Evolutionary conservation across 2,113 vertebrate species (phyloP).

Genomic region (Tenebrosternarchus preto): DNA sequence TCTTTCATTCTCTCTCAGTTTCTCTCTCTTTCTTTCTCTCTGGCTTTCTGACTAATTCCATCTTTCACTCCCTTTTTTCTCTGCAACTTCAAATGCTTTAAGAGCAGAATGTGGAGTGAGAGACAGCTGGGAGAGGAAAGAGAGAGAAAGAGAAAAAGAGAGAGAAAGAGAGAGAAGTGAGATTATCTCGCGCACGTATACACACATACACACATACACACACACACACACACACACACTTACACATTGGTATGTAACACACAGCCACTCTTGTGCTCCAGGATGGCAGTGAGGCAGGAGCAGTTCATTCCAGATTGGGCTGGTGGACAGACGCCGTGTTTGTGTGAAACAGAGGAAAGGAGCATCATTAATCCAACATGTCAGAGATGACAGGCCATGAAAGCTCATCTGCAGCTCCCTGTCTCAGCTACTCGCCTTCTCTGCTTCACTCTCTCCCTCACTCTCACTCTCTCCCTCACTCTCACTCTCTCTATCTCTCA

Average conservation of each 20-base stretch:
- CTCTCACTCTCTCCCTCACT: not conserved
- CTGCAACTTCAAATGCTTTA: constrained; percentile 52
- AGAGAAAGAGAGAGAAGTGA: not conserved
- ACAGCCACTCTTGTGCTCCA: not conserved
- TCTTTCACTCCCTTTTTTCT: constrained; percentile 44
- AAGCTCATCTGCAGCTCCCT: not conserved
- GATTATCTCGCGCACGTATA: not conserved
- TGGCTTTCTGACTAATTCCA: constrained; percentile 10
- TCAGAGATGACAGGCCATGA: constrained; percentile 54
- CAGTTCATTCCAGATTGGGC: not conserved
- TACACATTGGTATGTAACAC: constrained; percentile 4
- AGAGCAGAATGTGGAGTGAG: not conserved
- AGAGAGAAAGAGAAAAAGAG: constrained; percentile 5
- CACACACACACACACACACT: constrained; percentile 2
- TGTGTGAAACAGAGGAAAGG: not conserved
- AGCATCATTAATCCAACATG: constrained; percentile 61
- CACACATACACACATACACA: constrained; percentile 6
- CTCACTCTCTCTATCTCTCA: not conserved
- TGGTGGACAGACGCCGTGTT: not conserved
- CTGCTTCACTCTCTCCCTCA: not conserved
- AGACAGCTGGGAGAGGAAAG: not conserved
- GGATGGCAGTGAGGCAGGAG: not conserved
- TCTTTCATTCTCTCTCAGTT: not conserved
- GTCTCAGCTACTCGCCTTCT: too few species aligned
- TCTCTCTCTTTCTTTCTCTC: not conserved